Percentiles rank a stretch among this genome's conserved stretches.
Conservation (phyloP, 1,140 invertebrate species). For the Micrasema longulum region DNA sequence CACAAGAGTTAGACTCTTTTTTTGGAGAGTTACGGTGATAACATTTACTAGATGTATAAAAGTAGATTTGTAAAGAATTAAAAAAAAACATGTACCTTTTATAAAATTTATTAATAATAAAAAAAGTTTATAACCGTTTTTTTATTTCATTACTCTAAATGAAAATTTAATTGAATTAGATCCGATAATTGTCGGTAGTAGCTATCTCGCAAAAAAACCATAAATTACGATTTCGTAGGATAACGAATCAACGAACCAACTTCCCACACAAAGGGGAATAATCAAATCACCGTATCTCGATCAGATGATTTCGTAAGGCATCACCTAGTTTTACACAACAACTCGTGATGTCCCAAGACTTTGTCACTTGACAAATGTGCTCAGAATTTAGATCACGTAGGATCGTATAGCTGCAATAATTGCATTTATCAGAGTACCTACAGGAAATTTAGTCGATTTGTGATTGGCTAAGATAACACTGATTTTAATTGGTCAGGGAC, state of each 20-base stretch:
- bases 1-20: no score
- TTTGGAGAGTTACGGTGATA: no score
- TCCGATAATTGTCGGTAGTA: no score
- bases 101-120: no score
- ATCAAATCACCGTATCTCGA: background rate
- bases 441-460: background rate
- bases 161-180: no score
- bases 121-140: no score
- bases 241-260: background rate
- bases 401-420: conserved; percentile 6
- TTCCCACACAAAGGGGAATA: conserved; percentile 23
- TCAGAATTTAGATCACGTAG: conserved; percentile 6
- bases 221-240: no score
- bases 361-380: conserved; percentile 22
- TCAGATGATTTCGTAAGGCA: conserved; percentile 11
- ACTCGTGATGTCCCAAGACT: conserved; percentile 13
- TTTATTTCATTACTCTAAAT: no score
- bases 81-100: no score
- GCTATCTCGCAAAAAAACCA: no score
- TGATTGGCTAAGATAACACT: conserved; percentile 16
- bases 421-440: background rate
- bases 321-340: conserved; percentile 14
- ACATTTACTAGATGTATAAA: no score
- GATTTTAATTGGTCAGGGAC: conserved; percentile 27
- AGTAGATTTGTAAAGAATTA: no score